Base-by-base conservation (phyloP, 2,113 vertebrate genomes). In the Microtus oregoni region DNA sequence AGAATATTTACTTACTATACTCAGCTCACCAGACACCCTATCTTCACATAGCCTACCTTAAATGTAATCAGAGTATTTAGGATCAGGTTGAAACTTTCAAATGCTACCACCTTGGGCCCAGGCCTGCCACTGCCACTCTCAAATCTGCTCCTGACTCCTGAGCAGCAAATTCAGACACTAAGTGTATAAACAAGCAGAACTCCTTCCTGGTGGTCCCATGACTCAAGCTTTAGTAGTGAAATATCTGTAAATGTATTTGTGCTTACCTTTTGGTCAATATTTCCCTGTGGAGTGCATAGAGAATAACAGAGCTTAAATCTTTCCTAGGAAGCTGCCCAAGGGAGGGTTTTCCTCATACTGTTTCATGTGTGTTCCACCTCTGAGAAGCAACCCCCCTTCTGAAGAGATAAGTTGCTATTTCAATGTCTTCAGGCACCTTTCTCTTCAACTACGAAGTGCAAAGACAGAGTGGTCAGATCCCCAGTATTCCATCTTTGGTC, bases 281-380 rank as follows among this genome's bases (percentile, higher is more conserved):
- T 55, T 63, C 52, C 22, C 63, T 50, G 17, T 61, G 68, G 47
- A 68, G 67, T n/a, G 70, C 4, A 41, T 38, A 22, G 72, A 13
- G 19, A 38, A 55, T 3, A 26, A 41, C 5, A 47, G 72, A n/a
- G 7, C 7, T 41, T 41, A 0, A 5, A 22, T 55, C 47, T 83
- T 32, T 90, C 13, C 17, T 0, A 79, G 41, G 72, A 77, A 38
- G 17, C n/a, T 35, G 22, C 15, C 9, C 3, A 14, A 13, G 5
- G 26, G 24, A 75, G 19, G 10, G 10, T 20, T 61, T 52, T 75
- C 47, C 26, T 67, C 41, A 14, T 0, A 0, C 9, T 2, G 0
- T 22, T 41, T 38, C 26, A 15, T 2, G 4, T 12, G 11, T 52
- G 50, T 2, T 55, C 22, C 13, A 22, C 17, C 28, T 17, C 13